These are phyloP conservation scores for Plebejus melissa DNA, from an alignment of 2,888 invertebrate species.

Conservation along the genomic window DNA sequence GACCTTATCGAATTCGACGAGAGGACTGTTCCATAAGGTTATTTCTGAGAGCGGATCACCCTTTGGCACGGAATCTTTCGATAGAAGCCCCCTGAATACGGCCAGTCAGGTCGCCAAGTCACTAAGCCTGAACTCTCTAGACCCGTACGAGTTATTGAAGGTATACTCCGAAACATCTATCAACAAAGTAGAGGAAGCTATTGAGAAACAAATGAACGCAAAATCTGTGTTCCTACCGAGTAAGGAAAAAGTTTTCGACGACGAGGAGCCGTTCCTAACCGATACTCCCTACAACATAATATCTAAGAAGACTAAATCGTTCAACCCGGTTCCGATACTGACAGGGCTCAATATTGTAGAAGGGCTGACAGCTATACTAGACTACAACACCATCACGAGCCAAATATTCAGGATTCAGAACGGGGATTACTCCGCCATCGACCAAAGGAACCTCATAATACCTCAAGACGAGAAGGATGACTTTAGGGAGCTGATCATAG, in stretches of 20 bases:
- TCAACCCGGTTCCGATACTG: slow-evolving; percentile 69
- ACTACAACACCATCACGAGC: slow-evolving; percentile 61
- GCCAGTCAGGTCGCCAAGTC: slow-evolving; percentile 65
- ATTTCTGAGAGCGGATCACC: slow-evolving; percentile 66
- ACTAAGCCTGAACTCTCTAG: slow-evolving; percentile 52
- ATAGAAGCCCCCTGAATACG: slow-evolving; percentile 52
- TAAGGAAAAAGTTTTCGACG: slow-evolving; percentile 55
- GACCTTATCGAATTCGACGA: slow-evolving; percentile 60
- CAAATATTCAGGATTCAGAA: slow-evolving; percentile 61
- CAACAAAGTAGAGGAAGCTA: slow-evolving; percentile 58
- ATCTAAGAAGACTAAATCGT: slow-evolving; percentile 43
- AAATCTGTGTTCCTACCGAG: slow-evolving; percentile 66
- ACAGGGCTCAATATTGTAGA: slow-evolving; percentile 77
- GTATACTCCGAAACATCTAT: slow-evolving; percentile 54
- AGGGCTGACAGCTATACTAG: slow-evolving; percentile 67
- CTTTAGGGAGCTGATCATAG: slow-evolving; percentile 51
- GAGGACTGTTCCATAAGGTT: slow-evolving; percentile 62
- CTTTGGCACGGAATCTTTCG: slow-evolving; percentile 62
- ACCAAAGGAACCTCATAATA: slow-evolving; percentile 52
- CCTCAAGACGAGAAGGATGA: slow-evolving; percentile 52
- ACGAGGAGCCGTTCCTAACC: slow-evolving; percentile 61
- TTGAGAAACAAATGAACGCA: slow-evolving; percentile 64
- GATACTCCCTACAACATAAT: slow-evolving; percentile 69
- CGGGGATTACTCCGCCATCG: slow-evolving; percentile 58
- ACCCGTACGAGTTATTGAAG: slow-evolving; percentile 52